Evolutionary conservation across 2,113 vertebrate species (phyloP), one percentile per base, ranked within the genome.

Genomic region (Phalacrocorax aristotelis): DNA sequence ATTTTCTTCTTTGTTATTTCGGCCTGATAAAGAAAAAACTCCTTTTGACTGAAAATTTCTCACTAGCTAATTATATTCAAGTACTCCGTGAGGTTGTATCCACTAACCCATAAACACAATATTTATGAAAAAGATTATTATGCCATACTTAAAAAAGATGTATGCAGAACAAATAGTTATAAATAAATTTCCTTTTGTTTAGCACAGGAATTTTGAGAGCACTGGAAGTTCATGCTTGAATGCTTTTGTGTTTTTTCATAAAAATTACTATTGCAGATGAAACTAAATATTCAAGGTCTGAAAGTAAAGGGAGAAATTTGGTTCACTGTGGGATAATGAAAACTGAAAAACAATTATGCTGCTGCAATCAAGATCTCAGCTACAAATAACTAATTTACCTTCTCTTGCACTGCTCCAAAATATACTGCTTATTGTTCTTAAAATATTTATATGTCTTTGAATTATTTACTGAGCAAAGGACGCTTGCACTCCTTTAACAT

Each of bases 371-470:
- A 97, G 86, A 97, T 97, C 96, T 97, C 91, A 46, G 95, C 96
- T 97, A 97, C 97, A 97, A 97, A 96, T 98, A 97, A 98, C 97
- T 98, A 97, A 98, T 98, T 98, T 98, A 75, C 87, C 62, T 95
- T 85, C 66, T 97, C 70, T 83, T 96, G 84, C 85, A 75, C 78
- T 75, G 80, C 78, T 97, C 85, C 57, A 97, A 97, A 98, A 98
- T 98, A 96, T 97, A 97, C 94, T 97, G 96, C 98, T 98, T 98
- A 98, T 98, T 98, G 95, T 98, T 98, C 95, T 96, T 98, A 98
- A 98, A 98, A 98, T 98, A 98, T 98, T 97, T 97, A 98, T 98
- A 62, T 91, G 61, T 72, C 91, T 94, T 93, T 98, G 96, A 98
- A 98, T 98, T 98, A 98, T 98, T 98, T 97, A 98, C 98, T 75